phyloP scores from a whole-genome alignment of 2,797 vertebrate species.

The Cossypha dichroa region DNA sequence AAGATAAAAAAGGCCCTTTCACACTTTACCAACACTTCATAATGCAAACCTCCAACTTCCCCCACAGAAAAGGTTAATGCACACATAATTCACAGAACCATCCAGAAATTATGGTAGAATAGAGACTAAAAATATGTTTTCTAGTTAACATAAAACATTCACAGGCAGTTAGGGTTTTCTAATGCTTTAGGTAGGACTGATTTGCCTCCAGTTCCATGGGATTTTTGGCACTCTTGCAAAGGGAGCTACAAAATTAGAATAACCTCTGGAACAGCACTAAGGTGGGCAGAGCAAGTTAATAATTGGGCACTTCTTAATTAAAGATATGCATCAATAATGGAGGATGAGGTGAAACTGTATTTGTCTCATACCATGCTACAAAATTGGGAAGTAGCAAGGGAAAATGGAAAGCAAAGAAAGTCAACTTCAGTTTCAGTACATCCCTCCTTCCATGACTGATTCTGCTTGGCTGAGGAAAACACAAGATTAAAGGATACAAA shows the following conservation, averaged over 20 bases:
- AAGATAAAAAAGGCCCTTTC: neutral
- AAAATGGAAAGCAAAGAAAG: neutral
- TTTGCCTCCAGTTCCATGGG: neutral
- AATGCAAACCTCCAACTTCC: neutral
- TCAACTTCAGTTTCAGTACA: neutral
- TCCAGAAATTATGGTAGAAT: neutral
- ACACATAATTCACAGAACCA: neutral
- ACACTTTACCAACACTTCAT: neutral
- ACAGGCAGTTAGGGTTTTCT: neutral
- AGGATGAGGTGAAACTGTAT: neutral
- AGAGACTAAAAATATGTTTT: neutral
- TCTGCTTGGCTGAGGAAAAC: neutral
- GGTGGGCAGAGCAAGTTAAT: neutral
- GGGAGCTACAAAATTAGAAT: neutral
- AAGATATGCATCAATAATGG: neutral
- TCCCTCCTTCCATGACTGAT: neutral
- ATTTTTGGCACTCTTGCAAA: neutral
- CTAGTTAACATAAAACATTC: neutral
- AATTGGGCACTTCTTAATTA: neutral
- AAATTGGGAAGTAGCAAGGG: neutral
- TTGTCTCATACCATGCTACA: neutral
- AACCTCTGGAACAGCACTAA: neutral
- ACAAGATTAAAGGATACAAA: neutral
- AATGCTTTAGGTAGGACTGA: neutral
- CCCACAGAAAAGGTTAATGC: neutral